These are phyloP conservation scores for Smittia aterrima DNA, from an alignment of 2,888 invertebrate species.

Conservation along the genomic window DNA sequence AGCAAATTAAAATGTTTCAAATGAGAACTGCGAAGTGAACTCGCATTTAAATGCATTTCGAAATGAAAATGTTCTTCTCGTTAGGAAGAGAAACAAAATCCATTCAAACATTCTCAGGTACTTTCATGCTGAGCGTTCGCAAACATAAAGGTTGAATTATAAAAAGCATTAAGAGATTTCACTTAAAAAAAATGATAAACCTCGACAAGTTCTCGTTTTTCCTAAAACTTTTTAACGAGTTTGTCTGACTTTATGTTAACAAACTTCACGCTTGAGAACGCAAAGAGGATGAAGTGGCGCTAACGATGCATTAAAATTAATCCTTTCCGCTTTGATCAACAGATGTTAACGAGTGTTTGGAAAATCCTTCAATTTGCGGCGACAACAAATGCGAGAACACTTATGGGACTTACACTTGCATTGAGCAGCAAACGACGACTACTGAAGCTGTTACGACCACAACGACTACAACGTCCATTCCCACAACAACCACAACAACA, in stretches of 20 bases:
- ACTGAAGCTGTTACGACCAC: background rate
- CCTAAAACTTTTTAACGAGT: background rate
- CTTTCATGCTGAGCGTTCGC: background rate
- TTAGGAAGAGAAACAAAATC: too few species aligned
- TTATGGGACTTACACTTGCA: slow-evolving; percentile 61
- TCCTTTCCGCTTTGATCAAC: slow-evolving; percentile 21
- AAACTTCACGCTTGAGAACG: background rate
- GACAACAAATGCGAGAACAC: slow-evolving; percentile 62
- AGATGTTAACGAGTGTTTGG: slow-evolving; percentile 66
- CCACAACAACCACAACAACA: background rate
- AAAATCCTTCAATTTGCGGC: slow-evolving; percentile 52
- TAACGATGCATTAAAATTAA: background rate
- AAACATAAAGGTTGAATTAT: background rate
- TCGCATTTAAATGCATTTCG: too few species aligned
- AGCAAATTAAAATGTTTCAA: too few species aligned
- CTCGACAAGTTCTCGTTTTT: background rate
- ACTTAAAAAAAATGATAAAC: slow-evolving; percentile 26
- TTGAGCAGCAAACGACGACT: slow-evolving; percentile 41
- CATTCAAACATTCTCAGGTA: too few species aligned
- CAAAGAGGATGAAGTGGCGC: background rate
- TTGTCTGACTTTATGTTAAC: background rate
- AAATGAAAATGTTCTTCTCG: too few species aligned
- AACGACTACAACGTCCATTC: background rate
- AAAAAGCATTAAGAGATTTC: slow-evolving; percentile 33
- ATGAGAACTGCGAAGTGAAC: too few species aligned